Evolutionary conservation across 2,888 invertebrate genomes (phyloP), one percentile per base, ranked within the genome.

Genomic region (Agrilus mali): DNA sequence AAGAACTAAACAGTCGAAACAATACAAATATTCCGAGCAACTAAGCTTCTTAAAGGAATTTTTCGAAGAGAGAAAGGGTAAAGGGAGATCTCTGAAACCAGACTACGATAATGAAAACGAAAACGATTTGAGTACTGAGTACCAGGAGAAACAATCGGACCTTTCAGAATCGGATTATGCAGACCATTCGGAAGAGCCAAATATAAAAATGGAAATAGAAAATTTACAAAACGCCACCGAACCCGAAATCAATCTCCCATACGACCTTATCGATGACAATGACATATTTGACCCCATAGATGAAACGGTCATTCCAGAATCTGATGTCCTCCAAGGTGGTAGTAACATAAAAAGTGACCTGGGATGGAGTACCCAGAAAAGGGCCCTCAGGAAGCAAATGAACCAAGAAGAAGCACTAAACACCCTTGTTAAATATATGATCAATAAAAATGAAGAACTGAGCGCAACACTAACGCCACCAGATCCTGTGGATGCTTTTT

Each of bases 401-500:
- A 40, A 1, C 14, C 27, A 40, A 10, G 40, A 40, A 32, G 32
- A 4, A 3, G n/a, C 40, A 12, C 8, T 15, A 14, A 8, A 37
- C 12, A 36, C 16, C 5, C 39, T 44, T 7, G 15, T 43, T 13
- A 42, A 47, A 33, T 47, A 44, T 14, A 13, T 47, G 12, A 42
- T 43, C 7, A 35, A 38, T 33, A 43, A 41, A 41, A 43, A 38
- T 33, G 36, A 39, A 36, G 41, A 33, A 7, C 10, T 27, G 10
- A 10, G 35, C n/a, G 8, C 22, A 14, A 20, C 33, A 5, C 7
- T 38, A 31, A 33, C 37, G 10, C 32, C 39, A 31, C n/a, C 6
- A 33, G 48, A 47, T 34, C 47, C 48, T 13, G 45, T 50, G 15
- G 49, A 50, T 37, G 49, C 48, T 10, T 50, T 50, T 45, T 37